Conservation (phyloP, 2,888 invertebrate genomes). For the Chrysodeixis includens region DNA sequence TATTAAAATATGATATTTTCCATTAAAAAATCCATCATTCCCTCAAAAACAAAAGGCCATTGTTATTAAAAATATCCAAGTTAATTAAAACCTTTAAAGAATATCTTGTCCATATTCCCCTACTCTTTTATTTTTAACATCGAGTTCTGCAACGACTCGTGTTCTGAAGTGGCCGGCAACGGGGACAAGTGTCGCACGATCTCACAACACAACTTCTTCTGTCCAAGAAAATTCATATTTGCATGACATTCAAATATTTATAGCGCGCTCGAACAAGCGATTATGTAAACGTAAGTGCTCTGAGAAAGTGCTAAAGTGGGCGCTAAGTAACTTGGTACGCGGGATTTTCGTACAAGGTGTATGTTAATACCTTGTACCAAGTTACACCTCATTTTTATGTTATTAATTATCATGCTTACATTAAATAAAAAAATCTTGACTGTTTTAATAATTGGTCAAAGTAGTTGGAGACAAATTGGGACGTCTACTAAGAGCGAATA, state of each 20-base stretch:
- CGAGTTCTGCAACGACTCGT: slow-evolving; percentile 58
- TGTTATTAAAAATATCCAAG: background rate
- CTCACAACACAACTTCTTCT: slow-evolving; percentile 62
- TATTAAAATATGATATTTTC: no score
- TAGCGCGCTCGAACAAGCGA: slow-evolving; percentile 39
- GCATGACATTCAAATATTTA: slow-evolving; percentile 59
- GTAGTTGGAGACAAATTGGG: slow-evolving; percentile 5
- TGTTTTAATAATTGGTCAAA: background rate
- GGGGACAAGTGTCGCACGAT: slow-evolving; percentile 69
- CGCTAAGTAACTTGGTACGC: slow-evolving; percentile 12
- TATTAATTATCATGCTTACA: background rate
- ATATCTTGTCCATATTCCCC: slow-evolving; percentile 60
- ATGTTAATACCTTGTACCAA: no score
- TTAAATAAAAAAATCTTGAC: background rate
- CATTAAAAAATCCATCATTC: background rate
- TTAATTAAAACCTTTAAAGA: slow-evolving; percentile 13
- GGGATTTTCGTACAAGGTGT: slow-evolving; percentile 8
- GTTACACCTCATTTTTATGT: background rate
- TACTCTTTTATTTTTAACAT: slow-evolving; percentile 64
- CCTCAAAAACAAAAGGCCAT: slow-evolving; percentile 8
- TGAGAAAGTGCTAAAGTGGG: slow-evolving; percentile 22
- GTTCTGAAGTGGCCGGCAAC: slow-evolving; percentile 64
- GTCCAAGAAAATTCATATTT: slow-evolving; percentile 54
- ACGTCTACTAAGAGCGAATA: background rate
- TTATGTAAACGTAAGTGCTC: slow-evolving; percentile 37